phyloP scores from a whole-genome alignment of 53 echinoderm and acorn worm genomes.

The Echinometra lucunter region DNA sequence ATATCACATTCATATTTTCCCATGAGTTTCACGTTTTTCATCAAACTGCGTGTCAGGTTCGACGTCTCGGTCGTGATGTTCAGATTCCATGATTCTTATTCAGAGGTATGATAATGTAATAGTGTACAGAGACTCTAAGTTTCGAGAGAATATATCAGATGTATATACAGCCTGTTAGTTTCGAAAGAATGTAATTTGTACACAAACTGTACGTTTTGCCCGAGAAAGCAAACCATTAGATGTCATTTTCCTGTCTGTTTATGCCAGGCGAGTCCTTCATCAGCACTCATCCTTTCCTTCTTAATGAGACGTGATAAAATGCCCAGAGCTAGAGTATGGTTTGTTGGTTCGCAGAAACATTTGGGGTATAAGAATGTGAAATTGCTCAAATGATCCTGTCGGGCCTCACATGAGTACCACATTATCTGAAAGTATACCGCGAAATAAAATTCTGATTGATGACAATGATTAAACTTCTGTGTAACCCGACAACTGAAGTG shows the following conservation, averaged over 20 bases:
- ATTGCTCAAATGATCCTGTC: background rate
- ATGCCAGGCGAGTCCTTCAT: background rate
- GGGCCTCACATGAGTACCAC: background rate
- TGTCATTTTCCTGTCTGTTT: conserved; percentile 3
- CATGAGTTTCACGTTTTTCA: no score
- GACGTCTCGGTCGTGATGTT: no score
- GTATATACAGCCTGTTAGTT: no score
- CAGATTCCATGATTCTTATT: no score
- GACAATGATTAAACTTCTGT: background rate
- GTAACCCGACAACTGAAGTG: no score
- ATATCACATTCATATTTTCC: no score
- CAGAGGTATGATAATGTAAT: no score
- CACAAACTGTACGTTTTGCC: no score
- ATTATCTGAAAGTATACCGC: background rate
- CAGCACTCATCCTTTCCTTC: background rate
- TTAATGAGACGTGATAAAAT: conserved; percentile 40
- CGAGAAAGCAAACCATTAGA: background rate
- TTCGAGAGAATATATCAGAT: no score
- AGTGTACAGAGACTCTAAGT: no score
- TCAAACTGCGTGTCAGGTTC: no score
- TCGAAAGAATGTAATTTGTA: no score
- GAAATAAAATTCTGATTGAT: background rate
- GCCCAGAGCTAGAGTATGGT: background rate
- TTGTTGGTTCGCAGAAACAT: background rate
- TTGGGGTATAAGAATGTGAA: background rate